Percentiles rank a stretch among this genome's conserved stretches.
Evolutionary conservation across 1,140 invertebrate genomes (phyloP).

Genomic region (Procambarus virginalis): DNA sequence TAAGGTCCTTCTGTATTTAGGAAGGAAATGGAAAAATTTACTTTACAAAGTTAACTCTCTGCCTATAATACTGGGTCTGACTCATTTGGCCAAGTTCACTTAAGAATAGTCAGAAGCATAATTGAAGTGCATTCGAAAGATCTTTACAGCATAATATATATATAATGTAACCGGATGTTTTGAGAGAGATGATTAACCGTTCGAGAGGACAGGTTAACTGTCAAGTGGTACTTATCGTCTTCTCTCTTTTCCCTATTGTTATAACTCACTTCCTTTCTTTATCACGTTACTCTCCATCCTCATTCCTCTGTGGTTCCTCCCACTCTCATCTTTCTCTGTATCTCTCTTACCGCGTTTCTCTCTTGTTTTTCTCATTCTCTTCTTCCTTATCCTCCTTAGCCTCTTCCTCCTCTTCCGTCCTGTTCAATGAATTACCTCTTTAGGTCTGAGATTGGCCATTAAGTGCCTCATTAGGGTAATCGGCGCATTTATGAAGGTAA

Average conservation of each 20-base stretch:
- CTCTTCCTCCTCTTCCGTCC: not conserved
- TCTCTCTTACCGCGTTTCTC: not conserved
- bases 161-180: too few relatives aligned
- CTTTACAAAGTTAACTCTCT: too few relatives aligned
- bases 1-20: too few relatives aligned
- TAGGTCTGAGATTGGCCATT: constrained; percentile 48
- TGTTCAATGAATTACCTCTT: constrained; percentile 46
- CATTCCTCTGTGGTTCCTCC: not conserved
- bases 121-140: too few relatives aligned
- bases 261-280: not conserved
- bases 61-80: too few relatives aligned
- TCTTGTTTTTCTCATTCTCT: not conserved
- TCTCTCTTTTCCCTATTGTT: not conserved
- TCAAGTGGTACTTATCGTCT: not conserved
- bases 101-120: too few relatives aligned
- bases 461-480: constrained; percentile 54
- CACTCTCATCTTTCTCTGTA: not conserved
- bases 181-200: too few relatives aligned
- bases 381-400: not conserved
- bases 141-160: too few relatives aligned
- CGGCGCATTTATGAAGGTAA: constrained; percentile 32
- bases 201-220: too few relatives aligned
- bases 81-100: too few relatives aligned
- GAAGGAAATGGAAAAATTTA: too few relatives aligned
- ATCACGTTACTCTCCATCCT: too few relatives aligned